Percentiles rank a stretch among this genome's conserved stretches.
Conservation (phyloP, 37 sponge, comb jelly and placozoan species). For the Halisarca cf. caerulea region DNA sequence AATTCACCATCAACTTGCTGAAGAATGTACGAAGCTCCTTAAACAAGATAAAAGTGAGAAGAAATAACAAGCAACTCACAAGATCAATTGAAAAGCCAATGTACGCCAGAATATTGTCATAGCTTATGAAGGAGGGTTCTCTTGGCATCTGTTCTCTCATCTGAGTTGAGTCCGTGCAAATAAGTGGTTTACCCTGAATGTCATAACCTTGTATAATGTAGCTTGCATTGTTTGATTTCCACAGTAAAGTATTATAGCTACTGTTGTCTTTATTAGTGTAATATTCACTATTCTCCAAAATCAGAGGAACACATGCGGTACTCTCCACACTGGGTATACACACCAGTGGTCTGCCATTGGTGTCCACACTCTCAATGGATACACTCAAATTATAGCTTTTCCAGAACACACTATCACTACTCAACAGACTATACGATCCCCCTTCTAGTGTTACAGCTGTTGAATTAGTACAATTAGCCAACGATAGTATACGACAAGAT, state of each 20-base stretch:
- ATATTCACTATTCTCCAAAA: no score
- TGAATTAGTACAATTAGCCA: no score
- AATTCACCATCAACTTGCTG: slow-evolving; percentile 48
- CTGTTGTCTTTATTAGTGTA: no score
- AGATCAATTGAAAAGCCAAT: slow-evolving; percentile 54
- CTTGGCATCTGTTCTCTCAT: slow-evolving; percentile 12
- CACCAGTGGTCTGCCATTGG: no score
- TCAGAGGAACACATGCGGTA: no score
- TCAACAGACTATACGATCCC: no score
- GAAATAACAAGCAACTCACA: slow-evolving; percentile 24
- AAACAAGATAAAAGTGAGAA: slow-evolving; percentile 57
- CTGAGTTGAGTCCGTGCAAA: slow-evolving; percentile 34
- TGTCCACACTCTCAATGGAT: no score
- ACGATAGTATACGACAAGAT: no score
- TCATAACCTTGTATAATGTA: not conserved
- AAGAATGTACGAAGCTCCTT: slow-evolving; percentile 52
- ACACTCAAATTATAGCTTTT: no score
- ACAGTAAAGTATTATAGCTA: not conserved
- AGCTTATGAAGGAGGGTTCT: not conserved
- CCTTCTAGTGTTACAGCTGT: no score
- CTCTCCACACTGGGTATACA: no score
- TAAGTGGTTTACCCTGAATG: not conserved
- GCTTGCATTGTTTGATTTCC: not conserved
- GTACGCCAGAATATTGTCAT: slow-evolving; percentile 32
- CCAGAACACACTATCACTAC: no score